Base-by-base conservation (phyloP, 1,140 invertebrate species). In the Chlorops oryzae region DNA sequence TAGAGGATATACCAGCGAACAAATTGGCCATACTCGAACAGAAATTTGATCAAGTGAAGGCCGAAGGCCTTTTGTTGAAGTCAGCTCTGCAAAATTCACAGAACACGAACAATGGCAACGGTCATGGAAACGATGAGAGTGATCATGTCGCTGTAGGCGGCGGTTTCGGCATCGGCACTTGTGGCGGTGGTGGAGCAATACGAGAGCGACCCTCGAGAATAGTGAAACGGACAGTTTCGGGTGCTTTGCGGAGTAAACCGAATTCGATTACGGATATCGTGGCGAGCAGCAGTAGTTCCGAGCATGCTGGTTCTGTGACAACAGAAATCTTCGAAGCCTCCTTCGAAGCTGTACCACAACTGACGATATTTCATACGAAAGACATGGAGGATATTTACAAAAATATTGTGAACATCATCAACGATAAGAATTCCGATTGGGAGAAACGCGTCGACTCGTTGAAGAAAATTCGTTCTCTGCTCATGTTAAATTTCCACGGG, bases 371-470 rank as follows among this genome's bases (percentile, higher is more conserved):
- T 72, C 88, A 89, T 28, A 74, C 80, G 9, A 80, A 86, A 59
- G 92, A 96, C 59, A 75, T 97, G 18, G 87, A 91, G 58, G 89
- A 94, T 51, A 79, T 87, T 28, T 81, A 94, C 64, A 84, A 81
- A 42, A 80, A 82, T 56, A 84, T 92, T 27, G 79, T 82, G 52
- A 81, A 86, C 9, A 80, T 80, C 4, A 80, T 97, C 27, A 82
- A 83, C 13, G 88, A 95, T 72, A 77, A 84, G 18, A 86, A 81
- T 59, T 85, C 87, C 63, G 90, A 94, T 59, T 98, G 94, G 94
- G 91, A 92, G 73, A 92, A 92, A 73, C 78, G 93, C 52, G 82
- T 88, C 24, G 92, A 96, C 58, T 83, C 85, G 83, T 73, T 96
- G 45, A 95, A 90, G 70, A 87, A 86, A 67, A 74, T 97, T 15